Percentiles rank a stretch among this genome's conserved stretches.
Conservation (phyloP, 23 tunicate species). For the Clavelina lepadiformis region DNA sequence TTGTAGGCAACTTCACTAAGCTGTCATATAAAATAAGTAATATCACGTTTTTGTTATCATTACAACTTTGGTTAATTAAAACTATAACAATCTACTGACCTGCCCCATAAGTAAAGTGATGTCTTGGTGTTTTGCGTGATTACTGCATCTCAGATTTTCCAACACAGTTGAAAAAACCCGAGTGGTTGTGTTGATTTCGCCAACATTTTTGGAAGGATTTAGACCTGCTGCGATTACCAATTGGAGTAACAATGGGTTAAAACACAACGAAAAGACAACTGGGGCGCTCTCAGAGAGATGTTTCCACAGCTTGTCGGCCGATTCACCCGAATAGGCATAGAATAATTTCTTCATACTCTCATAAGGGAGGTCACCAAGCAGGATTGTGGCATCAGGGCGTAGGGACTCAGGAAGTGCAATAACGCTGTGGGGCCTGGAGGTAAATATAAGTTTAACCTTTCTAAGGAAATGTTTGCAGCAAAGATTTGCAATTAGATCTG, state of each 20-base stretch:
- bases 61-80: too few species aligned
- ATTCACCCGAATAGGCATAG: constrained; percentile 2
- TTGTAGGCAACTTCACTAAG: too few species aligned
- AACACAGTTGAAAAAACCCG: too few species aligned
- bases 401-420: neutral
- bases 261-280: constrained; percentile 4
- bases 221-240: too few species aligned
- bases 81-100: too few species aligned
- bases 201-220: too few species aligned
- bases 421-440: constrained; percentile 23
- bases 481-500: constrained; percentile 5
- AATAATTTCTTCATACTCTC: constrained; percentile 3
- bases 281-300: constrained; percentile 6
- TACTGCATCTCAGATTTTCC: too few species aligned
- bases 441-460: neutral
- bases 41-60: too few species aligned
- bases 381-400: constrained; percentile 1
- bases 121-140: too few species aligned
- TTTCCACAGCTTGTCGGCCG: constrained; percentile 7
- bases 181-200: too few species aligned
- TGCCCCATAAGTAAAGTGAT: too few species aligned
- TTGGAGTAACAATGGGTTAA: constrained; percentile 17
- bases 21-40: too few species aligned
- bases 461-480: constrained; percentile 17
- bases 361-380: constrained; percentile 15